A percentile compares a stretch with the other conserved stretches of the same genome.
Evolutionary conservation across 2,888 invertebrate genomes (phyloP).

Genomic region (Baccha elongata): DNA sequence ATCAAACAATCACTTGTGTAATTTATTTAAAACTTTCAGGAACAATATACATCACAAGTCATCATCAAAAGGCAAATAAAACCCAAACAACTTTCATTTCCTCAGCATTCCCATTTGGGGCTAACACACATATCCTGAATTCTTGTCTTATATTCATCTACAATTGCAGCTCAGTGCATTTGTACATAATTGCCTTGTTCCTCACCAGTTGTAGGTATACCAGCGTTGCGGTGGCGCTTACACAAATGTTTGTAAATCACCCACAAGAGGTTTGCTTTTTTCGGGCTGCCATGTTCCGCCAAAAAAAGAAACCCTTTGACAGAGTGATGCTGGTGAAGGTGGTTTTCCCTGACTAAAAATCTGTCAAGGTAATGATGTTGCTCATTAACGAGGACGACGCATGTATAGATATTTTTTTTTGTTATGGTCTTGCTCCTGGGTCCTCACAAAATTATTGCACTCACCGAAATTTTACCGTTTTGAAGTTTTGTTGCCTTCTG

Average conservation of each 20-base stretch:
- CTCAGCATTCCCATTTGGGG: constrained; percentile 9
- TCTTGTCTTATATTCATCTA: constrained; percentile 3
- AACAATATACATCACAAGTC: too few species aligned
- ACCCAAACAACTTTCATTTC: constrained; percentile 4
- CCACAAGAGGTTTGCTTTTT: constrained; percentile 27
- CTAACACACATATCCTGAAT: not conserved
- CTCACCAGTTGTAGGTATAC: too few species aligned
- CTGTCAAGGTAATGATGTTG: not conserved
- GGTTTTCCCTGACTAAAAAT: not conserved
- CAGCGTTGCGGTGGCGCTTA: constrained; percentile 6
- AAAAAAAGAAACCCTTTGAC: constrained; percentile 22
- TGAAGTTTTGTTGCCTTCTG: constrained; percentile 32
- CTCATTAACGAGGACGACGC: not conserved
- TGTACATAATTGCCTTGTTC: constrained; percentile 16
- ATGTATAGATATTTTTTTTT: constrained; percentile 1
- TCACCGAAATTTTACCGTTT: constrained; percentile 39
- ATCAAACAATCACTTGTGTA: not conserved
- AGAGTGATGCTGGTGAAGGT: not conserved
- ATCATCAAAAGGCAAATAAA: too few species aligned
- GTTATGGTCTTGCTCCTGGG: not conserved
- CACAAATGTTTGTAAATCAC: constrained; percentile 45
- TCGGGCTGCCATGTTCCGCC: constrained; percentile 20
- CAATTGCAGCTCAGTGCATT: constrained; percentile 19
- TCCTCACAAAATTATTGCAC: constrained; percentile 31
- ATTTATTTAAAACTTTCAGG: not conserved